Evolutionary conservation across 2,113 vertebrate species (phyloP).

Genomic region (Odontophorus gujanensis): DNA sequence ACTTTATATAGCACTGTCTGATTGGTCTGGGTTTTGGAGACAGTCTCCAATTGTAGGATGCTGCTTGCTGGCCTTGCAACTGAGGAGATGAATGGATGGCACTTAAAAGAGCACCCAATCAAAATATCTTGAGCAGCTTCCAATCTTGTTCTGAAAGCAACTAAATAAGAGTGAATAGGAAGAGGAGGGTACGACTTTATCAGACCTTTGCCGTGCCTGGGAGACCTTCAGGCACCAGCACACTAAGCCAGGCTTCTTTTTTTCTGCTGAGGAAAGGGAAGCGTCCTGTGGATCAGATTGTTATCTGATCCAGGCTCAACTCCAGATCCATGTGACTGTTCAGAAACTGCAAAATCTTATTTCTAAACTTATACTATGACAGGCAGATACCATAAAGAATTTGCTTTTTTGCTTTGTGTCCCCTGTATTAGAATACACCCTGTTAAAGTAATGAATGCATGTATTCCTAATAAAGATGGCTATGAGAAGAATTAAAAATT

Average conservation of each 20-base stretch:
- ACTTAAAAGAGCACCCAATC: background rate
- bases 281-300: background rate
- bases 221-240: constrained; percentile 30
- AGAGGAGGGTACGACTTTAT: background rate
- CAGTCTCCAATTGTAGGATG: background rate
- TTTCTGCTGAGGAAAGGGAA: constrained; percentile 18
- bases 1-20: background rate
- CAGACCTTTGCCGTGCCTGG: background rate
- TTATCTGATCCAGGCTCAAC: background rate
- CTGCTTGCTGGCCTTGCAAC: background rate
- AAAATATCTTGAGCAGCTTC: background rate
- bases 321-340: background rate
- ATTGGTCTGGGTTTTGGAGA: background rate
- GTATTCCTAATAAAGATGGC: background rate
- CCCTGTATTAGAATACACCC: background rate
- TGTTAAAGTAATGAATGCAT: background rate
- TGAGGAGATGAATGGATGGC: background rate
- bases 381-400: background rate
- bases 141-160: constrained; percentile 46
- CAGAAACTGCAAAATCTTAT: constrained; percentile 45
- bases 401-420: background rate
- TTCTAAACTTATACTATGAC: background rate
- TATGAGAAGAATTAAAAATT: background rate
- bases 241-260: background rate
- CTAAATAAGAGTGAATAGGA: constrained; percentile 11